Evolutionary conservation across 2,888 invertebrate species (phyloP).

Genomic region (Acheta domesticus): DNA sequence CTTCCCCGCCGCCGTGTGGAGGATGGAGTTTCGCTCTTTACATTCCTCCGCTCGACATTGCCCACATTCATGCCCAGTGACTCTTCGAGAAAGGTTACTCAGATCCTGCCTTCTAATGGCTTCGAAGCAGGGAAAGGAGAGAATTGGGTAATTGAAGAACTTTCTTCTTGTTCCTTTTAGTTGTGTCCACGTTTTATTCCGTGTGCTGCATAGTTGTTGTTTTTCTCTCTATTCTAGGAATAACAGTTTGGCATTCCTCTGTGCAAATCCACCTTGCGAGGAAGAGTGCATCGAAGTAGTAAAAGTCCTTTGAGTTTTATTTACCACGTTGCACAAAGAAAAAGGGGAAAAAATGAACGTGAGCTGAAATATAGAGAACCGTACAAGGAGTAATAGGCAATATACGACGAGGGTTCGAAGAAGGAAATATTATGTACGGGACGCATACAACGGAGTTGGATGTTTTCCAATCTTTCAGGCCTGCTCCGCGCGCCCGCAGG

Average conservation of each 20-base stretch:
- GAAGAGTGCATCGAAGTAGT: too few species aligned
- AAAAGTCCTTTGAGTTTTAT: too few species aligned
- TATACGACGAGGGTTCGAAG: too few species aligned
- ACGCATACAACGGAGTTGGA: too few species aligned
- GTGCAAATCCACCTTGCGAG: neutral
- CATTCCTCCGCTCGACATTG: neutral
- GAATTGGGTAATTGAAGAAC: neutral
- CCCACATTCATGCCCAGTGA: neutral
- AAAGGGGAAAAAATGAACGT: too few species aligned
- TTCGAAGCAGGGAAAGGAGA: neutral
- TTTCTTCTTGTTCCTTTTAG: neutral
- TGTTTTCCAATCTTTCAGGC: too few species aligned
- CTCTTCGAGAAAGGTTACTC: neutral
- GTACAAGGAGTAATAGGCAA: too few species aligned
- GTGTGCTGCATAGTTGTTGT: neutral
- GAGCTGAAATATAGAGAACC: too few species aligned
- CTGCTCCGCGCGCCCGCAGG: too few species aligned
- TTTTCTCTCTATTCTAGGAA: neutral
- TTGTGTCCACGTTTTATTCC: neutral
- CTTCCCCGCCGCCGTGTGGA: neutral
- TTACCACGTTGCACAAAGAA: too few species aligned
- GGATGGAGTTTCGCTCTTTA: neutral
- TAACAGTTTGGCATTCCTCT: neutral
- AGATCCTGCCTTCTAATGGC: neutral
- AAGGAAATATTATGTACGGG: too few species aligned